Base-by-base conservation (phyloP, 2,113 vertebrate genomes). In the Dicaeum eximium region DNA sequence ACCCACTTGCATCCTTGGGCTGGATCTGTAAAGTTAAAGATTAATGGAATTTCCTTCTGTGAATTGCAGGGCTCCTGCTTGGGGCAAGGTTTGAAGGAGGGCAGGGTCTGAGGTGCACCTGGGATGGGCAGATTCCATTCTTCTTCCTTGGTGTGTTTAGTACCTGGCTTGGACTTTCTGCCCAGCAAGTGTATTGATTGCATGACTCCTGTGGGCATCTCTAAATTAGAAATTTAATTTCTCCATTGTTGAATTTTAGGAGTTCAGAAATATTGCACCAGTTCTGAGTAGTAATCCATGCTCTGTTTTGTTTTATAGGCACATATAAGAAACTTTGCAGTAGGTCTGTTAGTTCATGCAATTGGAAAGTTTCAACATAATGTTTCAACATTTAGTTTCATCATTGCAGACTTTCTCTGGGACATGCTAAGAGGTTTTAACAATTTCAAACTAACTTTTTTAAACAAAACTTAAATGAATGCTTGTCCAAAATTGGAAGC, bases 371-470 rank as follows among this genome's bases (percentile, higher is more conserved):
- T 93, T 90, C 94, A 51, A 69, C 79, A 71, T 62, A 10, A 4
- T 24, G 14, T 95, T 88, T 86, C 83, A 88, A 62, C 47, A 71
- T 66, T n/a, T 14, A 23, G 23, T 91, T 92, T 78, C 56, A 11
- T 84, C 21, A 25, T 45, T 71, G 44, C 28, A 54, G 60, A 1
- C 18, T 50, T 73, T 33, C 33, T 73, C 50, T 66, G 24, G 33
- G 33, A 84, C 72, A 18, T 25, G 30, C 51, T 44, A 9, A 44
- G 74, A 58, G 20, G 6, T 51, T 47, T 42, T 35, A 40, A n/a
- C 8, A 33, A 6, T 71, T 86, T 79, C 37, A 67, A 33, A 35
- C 25, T 16, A 70, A 23, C 7, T 11, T n/a, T 13, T 37, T 10
- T 1, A 2, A 13, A 37, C 14, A 19, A 38, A 22, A 5, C 30